These are phyloP conservation scores for Candidula unifasciata DNA, from an alignment of 2,888 invertebrate species.

Conservation along the genomic window DNA sequence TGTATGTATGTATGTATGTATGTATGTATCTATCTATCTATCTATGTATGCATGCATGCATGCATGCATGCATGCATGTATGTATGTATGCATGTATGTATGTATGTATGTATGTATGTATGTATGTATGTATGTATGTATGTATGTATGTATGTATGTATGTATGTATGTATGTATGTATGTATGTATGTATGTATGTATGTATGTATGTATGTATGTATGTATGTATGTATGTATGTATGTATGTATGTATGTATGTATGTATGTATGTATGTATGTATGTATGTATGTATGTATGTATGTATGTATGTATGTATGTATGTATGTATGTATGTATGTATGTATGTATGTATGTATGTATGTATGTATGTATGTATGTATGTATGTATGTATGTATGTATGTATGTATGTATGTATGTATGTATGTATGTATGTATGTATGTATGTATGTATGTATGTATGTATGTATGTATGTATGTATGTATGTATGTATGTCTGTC, in stretches of 20 bases:
- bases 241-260: too few relatives aligned
- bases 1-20: conserved; percentile 3
- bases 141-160: too few relatives aligned
- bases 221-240: too few relatives aligned
- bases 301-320: too few relatives aligned
- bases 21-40: not conserved
- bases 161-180: too few relatives aligned
- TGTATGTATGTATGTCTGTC: conserved; percentile 24
- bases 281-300: too few relatives aligned
- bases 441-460: conserved; percentile 14
- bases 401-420: not conserved
- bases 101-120: too few relatives aligned
- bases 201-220: too few relatives aligned
- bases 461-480: conserved; percentile 15
- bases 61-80: not conserved
- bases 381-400: not conserved
- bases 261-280: too few relatives aligned
- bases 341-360: conserved; percentile 6
- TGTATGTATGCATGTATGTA: too few relatives aligned
- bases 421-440: not conserved
- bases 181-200: too few relatives aligned
- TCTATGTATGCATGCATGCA: not conserved
- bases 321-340: not conserved
- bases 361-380: conserved; percentile 6
- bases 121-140: too few relatives aligned